Evolutionary conservation across 2,888 invertebrate genomes (phyloP).

Genomic region (Callinectes sapidus): DNA sequence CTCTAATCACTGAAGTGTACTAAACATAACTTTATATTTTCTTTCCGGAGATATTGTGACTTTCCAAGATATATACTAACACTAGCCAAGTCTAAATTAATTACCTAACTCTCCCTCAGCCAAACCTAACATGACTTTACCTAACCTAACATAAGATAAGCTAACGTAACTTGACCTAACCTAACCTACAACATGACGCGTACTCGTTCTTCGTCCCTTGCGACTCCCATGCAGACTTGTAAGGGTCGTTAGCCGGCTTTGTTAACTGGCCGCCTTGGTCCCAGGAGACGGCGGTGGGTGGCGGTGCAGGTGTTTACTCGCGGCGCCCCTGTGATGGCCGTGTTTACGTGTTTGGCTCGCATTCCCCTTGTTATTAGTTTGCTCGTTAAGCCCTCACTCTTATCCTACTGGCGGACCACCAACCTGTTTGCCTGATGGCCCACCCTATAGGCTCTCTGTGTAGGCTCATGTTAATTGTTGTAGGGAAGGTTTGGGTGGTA

Average conservation of each 20-base stretch:
- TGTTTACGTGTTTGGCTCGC: slow-evolving; percentile 11
- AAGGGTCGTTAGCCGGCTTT: neutral
- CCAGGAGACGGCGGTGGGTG: neutral
- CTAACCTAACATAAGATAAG: too few relatives aligned
- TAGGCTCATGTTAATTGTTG: neutral
- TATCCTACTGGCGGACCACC: neutral
- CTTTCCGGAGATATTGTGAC: too few relatives aligned
- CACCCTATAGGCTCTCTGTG: neutral
- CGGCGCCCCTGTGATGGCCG: neutral
- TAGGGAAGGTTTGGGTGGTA: neutral
- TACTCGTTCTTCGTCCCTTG: neutral
- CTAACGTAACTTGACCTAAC: too few relatives aligned
- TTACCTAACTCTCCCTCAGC: too few relatives aligned
- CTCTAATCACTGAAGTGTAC: too few relatives aligned
- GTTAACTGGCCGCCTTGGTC: neutral
- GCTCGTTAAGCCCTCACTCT: neutral
- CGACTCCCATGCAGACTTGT: neutral
- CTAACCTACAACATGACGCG: neutral
- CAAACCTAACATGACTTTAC: too few relatives aligned
- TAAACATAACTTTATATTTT: too few relatives aligned
- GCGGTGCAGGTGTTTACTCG: slow-evolving; percentile 2
- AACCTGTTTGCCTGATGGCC: neutral
- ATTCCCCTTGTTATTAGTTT: slow-evolving; percentile 23
- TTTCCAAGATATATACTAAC: too few relatives aligned
- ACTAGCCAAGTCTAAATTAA: too few relatives aligned